Percentiles rank a stretch among this genome's conserved stretches.
Conservation (phyloP, 1,140 invertebrate genomes). For the Lepidurus packardi region DNA sequence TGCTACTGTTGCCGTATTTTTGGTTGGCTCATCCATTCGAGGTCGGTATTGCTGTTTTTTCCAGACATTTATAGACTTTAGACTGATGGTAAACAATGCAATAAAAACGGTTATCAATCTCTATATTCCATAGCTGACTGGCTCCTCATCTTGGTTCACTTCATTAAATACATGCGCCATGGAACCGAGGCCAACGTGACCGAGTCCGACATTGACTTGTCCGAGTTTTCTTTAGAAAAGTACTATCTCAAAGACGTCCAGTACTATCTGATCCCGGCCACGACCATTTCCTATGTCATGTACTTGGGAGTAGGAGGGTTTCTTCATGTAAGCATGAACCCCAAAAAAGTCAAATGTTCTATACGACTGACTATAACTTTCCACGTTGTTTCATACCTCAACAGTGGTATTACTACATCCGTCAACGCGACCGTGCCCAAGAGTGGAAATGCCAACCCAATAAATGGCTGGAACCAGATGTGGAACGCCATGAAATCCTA, state of each 20-base stretch:
- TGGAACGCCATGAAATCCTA: conserved; percentile 63
- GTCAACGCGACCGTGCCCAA: conserved; percentile 51
- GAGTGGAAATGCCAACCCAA: conserved; percentile 70
- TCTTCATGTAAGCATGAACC: conserved; percentile 53
- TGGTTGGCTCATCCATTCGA: conserved; percentile 53
- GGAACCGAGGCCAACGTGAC: conserved; percentile 38
- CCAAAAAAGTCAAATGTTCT: background rate
- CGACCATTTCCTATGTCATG: conserved; percentile 50
- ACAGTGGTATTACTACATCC: conserved; percentile 64
- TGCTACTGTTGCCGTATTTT: conserved; percentile 53
- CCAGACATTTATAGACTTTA: background rate
- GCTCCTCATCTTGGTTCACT: conserved; percentile 55
- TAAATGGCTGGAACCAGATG: conserved; percentile 58
- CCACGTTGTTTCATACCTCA: conserved; percentile 31
- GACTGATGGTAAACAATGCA: background rate
- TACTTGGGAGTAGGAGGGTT: conserved; percentile 59
- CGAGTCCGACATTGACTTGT: conserved; percentile 16
- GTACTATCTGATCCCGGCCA: conserved; percentile 48
- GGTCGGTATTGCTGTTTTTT: conserved; percentile 42
- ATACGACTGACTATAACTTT: background rate
- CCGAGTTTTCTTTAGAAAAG: conserved; percentile 42
- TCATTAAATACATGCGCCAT: conserved; percentile 50
- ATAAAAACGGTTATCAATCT: background rate
- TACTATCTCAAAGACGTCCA: conserved; percentile 47
- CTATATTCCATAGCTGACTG: conserved; percentile 54